Base-by-base conservation (phyloP, 2,888 invertebrate species). In the Acanthacorydalis orientalis region DNA sequence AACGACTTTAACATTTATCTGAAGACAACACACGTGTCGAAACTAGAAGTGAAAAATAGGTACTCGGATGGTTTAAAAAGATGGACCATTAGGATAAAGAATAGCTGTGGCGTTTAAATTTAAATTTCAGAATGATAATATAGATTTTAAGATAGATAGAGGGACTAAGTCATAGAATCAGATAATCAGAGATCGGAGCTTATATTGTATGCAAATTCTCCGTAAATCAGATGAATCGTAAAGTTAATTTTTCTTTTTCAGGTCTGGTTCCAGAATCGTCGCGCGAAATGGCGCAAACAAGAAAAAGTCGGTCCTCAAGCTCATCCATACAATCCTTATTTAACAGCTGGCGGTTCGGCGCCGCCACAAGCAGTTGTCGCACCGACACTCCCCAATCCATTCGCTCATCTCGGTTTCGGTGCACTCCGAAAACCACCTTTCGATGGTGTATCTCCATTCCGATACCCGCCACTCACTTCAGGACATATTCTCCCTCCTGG, bases 231-330 rank as follows among this genome's bases (percentile, higher is more conserved):
- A n/a, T n/a, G n/a, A n/a, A n/a, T 41, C 7, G 14, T 15, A 14
- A 16, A 14, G 35, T 32, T 40, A 38, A 52, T 51, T 52, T 52
- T 55, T 62, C 56, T 63, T 57, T 75, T 72, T 1, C 77, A 90
- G 90, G 90, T 91, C 6, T 90, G 90, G 90, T 91, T 90, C 65
- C 90, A 91, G 70, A 91, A 91, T 64, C 76, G 90, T 1, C 74
- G 90, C 38, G 90, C 90, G 43, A 91, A 91, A 68, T 91, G 90
- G 90, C 75, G 91, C 38, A 91, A 91, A 60, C 89, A 89, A 60
- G 90, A 90, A 67, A 90, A 89, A 67, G 90, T 90, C 49, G 90
- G 90, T 0, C 90, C 90, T 0, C 84, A 88, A 59, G 88, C 77
- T 2, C 90, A 90, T 64, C 90, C 90, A 1, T 90, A 90, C 74